A percentile compares a stretch with the other conserved stretches of the same genome.
phyloP scores from a whole-genome alignment of 2,797 vertebrate species.

The Microctenopoma stevenorrisi region DNA sequence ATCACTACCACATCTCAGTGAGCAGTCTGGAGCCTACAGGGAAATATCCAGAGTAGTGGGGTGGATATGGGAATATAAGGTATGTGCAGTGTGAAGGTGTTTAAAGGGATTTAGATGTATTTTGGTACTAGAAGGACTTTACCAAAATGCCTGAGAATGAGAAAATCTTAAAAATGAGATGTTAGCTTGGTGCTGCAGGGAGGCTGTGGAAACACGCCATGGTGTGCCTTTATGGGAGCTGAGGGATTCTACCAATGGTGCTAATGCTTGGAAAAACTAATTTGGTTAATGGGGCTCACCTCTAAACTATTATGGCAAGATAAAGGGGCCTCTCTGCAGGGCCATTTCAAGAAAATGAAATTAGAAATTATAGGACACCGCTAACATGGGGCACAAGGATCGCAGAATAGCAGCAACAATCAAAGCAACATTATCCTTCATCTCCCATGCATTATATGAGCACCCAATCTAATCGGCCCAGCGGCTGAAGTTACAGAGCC shows the following conservation, averaged over 20 bases:
- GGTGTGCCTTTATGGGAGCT: constrained; percentile 38
- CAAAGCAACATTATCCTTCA: constrained; percentile 58
- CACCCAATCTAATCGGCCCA: constrained; percentile 35
- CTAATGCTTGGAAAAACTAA: constrained; percentile 69
- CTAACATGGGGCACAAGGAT: constrained; percentile 43
- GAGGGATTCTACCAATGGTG: constrained; percentile 46
- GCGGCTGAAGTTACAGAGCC: constrained; percentile 41
- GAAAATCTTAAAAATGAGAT: constrained; percentile 28
- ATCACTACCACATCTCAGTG: constrained; percentile 75
- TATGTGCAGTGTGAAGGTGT: constrained; percentile 34
- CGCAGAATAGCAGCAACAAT: constrained; percentile 56
- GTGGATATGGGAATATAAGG: constrained; percentile 15
- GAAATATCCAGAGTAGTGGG: constrained; percentile 49
- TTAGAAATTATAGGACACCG: constrained; percentile 66
- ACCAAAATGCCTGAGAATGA: neutral
- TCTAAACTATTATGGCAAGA: constrained; percentile 69
- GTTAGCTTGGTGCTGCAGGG: constrained; percentile 16
- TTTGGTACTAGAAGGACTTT: constrained; percentile 15
- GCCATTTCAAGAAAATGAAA: constrained; percentile 69
- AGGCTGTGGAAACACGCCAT: neutral
- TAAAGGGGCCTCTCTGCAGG: constrained; percentile 57
- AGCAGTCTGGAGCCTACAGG: constrained; percentile 54
- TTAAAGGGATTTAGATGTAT: constrained; percentile 20
- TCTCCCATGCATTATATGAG: constrained; percentile 49
- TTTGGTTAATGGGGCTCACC: constrained; percentile 78